Base-by-base conservation (phyloP, 2,797 vertebrate genomes). In the Gallinago nigripennis region DNA sequence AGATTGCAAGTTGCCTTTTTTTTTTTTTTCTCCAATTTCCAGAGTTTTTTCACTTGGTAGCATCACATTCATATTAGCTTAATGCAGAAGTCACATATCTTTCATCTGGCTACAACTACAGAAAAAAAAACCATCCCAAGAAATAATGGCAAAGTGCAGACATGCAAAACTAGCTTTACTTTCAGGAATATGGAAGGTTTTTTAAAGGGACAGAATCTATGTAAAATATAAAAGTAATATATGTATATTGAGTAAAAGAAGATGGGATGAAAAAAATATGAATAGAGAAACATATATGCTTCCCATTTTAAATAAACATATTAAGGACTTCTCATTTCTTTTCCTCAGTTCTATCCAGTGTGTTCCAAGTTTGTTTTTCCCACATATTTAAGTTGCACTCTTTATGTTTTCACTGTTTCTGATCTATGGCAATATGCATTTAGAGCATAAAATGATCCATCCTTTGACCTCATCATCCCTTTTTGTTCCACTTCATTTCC, bases 141-240 rank as follows among this genome's bases (percentile, higher is more conserved):
- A 79, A 87, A 79, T 2, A 76, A 51, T 2, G 10, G 33, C 76
- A 69, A 72, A 81, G 18, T 13, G 4, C 15, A 88, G 58, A 79
- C 7, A 37, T 10, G 9, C 7, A 82, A 68, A 86, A 37, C 14
- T 9, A 64, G 4, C 4, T 78, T 56, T 75, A 17, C 35, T 6
- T 37, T 83, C 57, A 68, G 81, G 31, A 93, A 57, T 15, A 27
- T 4, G 3, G 9, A 23, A 6, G 0, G 0, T 1, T 39, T 51
- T 70, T 69, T 35, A 10, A 18, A 56, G 16, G 5, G 12, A 27
- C 1, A 23, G 5, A 81, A 3, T n/a, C 15, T 54, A 3, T 11
- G 7, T 33, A 35, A 77, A 70, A 84, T 27, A 53, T 60, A 66
- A 15, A 19, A 48, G 6, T 45, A 16, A 35, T 37, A 12, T 13